Percentiles rank a stretch among this genome's conserved stretches.
Conservation (phyloP, 2,113 vertebrate genomes). For the Accipiter cooperii region DNA sequence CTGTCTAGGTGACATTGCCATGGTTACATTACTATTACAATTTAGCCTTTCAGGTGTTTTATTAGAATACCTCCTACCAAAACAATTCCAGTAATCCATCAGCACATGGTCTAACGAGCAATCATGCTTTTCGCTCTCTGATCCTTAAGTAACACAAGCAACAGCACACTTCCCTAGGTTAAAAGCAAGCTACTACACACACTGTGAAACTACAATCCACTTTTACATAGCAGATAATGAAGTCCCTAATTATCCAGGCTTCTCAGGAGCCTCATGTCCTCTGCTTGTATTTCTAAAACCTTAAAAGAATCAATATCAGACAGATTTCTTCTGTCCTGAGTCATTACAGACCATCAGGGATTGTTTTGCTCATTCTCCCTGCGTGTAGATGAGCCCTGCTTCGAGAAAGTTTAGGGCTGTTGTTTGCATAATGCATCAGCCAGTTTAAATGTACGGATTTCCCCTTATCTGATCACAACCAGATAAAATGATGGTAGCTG, state of each 20-base stretch:
- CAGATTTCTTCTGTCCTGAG: background rate
- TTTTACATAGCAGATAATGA: background rate
- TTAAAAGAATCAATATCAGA: background rate
- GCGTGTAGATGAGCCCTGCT: background rate
- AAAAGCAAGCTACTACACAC: background rate
- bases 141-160: background rate
- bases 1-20: background rate
- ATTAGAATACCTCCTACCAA: background rate
- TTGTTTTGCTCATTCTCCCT: background rate
- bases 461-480: background rate
- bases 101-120: background rate
- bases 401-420: background rate
- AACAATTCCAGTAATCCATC: background rate
- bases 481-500: background rate
- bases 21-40: accelerated
- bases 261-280: background rate
- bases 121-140: background rate
- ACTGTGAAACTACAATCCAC: background rate
- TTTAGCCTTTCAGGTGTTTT: background rate
- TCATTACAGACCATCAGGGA: background rate
- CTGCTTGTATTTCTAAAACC: background rate
- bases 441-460: background rate
- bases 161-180: background rate
- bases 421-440: background rate
- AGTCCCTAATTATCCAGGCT: background rate